Percentiles rank a stretch among this genome's conserved stretches.
Conservation (phyloP, 2,113 vertebrate genomes). For the Barbus barbus region DNA sequence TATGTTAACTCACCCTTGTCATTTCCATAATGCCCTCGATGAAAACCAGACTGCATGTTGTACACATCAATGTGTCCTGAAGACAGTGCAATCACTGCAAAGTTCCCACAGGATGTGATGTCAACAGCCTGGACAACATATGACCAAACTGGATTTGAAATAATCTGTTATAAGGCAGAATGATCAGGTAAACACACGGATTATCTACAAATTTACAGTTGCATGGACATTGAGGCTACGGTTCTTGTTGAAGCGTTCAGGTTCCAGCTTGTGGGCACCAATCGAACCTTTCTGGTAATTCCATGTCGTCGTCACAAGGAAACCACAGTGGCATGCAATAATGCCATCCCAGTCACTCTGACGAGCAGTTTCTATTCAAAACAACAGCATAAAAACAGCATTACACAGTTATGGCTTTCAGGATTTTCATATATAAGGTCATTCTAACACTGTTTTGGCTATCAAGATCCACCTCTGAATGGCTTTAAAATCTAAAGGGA, state of each 20-base stretch:
- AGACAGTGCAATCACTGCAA: conserved; percentile 85
- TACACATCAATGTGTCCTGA: conserved; percentile 86
- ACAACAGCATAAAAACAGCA: too few relatives aligned
- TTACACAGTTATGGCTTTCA: background rate
- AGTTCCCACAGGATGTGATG: conserved; percentile 93
- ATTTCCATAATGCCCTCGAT: conserved; percentile 84
- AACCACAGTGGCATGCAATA: conserved; percentile 88
- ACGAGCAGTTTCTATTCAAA: conserved; percentile 81
- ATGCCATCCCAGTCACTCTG: conserved; percentile 95
- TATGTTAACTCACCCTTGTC: conserved; percentile 73
- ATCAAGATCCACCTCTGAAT: too few relatives aligned
- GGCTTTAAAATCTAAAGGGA: too few relatives aligned
- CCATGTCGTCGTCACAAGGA: conserved; percentile 87
- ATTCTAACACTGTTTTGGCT: background rate
- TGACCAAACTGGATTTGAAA: background rate
- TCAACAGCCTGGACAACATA: conserved; percentile 79
- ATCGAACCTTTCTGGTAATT: conserved; percentile 88
- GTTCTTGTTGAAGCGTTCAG: conserved; percentile 67
- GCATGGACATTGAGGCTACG: conserved; percentile 71
- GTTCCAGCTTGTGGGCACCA: conserved; percentile 85
- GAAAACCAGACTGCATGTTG: conserved; percentile 93
- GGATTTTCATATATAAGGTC: background rate
- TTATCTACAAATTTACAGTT: conserved; percentile 72
- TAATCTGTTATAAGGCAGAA: background rate
- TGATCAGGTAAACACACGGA: background rate